Base-by-base conservation (phyloP, 2,888 invertebrate species). In the Heliconius ethilla region DNA sequence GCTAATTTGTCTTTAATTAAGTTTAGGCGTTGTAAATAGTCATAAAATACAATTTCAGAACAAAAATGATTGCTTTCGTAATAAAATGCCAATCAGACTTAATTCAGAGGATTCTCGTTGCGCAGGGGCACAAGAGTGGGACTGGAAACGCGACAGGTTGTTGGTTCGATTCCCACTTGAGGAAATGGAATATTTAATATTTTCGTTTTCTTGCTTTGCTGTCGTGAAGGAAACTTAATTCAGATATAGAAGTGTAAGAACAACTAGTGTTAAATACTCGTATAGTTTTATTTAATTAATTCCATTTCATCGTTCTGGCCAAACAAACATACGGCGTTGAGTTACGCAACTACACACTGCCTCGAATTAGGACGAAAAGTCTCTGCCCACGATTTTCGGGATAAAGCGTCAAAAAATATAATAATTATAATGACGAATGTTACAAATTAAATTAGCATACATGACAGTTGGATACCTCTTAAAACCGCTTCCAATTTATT, bases 401-500 rank as follows among this genome's bases (percentile, higher is more conserved):
- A 51, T 9, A 22, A 51, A 51, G 51, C 22, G n/a, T 22, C 10
- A 59, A 59, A 59, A 59, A n/a, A 66, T 25, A 45, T 69, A 66
- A 25, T 69, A 69, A 25, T 27, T 69, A 15, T 69, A 69, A 69
- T 9, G 40, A 69, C 9, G 69, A 69, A 69, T 69, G 15, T n/a
- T 10, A 59, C n/a, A 22, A 10, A n/a, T 22, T 45, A 69, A 45
- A 45, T 69, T 7, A 69, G 25, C 67, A 40, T 67, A n/a, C 40
- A 40, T 25, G 67, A 15, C 40, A 45, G 25, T 25, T 18, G 40
- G 15, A 15, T 45, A n/a, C 67, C 9, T 18, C 69, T 18, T 69
- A 69, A 69, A 69, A 40, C 45, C 40, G 40, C 69, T 69, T 45
- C 69, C 45, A 69, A 69, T 45, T 45, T 69, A 45, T 69, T 69